A percentile compares a stretch with the other conserved stretches of the same genome.
These are phyloP conservation scores for Callinectes sapidus DNA, from an alignment of 2,888 invertebrate genomes.

Conservation along the genomic window DNA sequence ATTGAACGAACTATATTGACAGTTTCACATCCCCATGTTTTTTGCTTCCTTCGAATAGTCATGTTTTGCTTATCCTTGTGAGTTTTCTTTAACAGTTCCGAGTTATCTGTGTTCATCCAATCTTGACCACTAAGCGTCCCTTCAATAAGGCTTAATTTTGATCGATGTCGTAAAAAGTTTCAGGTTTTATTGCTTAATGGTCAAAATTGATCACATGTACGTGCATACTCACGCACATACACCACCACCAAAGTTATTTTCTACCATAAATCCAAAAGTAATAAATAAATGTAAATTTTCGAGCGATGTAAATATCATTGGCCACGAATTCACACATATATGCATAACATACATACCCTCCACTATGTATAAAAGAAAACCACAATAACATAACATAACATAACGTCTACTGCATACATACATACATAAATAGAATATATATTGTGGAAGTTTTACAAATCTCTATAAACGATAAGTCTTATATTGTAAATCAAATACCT, in stretches of 20 bases:
- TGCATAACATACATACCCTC: conserved; percentile 5
- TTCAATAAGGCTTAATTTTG: neutral
- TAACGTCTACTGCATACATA: neutral
- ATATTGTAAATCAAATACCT: conserved; percentile 55
- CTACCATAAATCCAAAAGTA: neutral
- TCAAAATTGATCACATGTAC: neutral
- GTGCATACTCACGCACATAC: neutral
- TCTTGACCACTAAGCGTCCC: neutral
- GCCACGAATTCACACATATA: neutral
- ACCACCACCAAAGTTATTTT: neutral
- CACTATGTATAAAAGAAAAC: neutral
- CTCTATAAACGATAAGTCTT: neutral
- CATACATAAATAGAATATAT: neutral
- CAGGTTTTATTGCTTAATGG: neutral
- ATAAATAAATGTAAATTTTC: neutral
- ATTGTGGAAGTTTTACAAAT: conserved; percentile 10
- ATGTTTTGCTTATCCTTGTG: neutral
- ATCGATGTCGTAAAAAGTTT: neutral
- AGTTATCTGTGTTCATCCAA: neutral
- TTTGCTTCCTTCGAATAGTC: conserved; percentile 7
- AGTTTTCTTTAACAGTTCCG: neutral
- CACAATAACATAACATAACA: conserved; percentile 6
- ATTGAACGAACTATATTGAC: neutral
- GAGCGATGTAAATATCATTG: neutral
- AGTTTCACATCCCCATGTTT: neutral